A percentile compares a stretch with the other conserved stretches of the same genome.
Evolutionary conservation across 2,113 vertebrate genomes (phyloP).

Genomic region (Equus przewalskii): DNA sequence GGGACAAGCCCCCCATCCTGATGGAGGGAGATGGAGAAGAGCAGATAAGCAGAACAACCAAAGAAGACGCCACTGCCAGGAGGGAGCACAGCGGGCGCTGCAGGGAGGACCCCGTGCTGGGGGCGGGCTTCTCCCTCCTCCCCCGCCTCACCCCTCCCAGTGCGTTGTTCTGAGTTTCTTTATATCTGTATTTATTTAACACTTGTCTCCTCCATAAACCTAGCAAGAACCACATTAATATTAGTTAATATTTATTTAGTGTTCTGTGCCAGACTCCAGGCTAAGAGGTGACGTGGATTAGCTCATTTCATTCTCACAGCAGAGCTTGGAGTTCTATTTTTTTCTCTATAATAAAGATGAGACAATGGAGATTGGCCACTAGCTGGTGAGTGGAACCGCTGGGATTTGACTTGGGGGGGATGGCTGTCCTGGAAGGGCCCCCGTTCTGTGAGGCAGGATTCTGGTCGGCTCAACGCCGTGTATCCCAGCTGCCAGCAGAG

Average conservation of each 20-base stretch:
- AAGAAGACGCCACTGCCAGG: rapidly evolving
- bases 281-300: neutral
- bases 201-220: neutral
- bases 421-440: neutral
- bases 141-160: rapidly evolving
- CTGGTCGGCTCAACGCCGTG: rapidly evolving
- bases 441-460: neutral
- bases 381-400: rapidly evolving
- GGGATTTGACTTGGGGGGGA: rapidly evolving
- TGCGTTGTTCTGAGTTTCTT: neutral
- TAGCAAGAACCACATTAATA: neutral
- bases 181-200: neutral
- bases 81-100: neutral
- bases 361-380: rapidly evolving
- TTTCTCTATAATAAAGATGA: neutral
- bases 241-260: neutral
- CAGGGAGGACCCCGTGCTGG: neutral
- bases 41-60: rapidly evolving
- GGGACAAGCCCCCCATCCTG: rapidly evolving
- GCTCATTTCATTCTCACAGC: neutral
- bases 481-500: rapidly evolving
- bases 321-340: neutral
- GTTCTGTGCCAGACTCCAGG: neutral
- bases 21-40: rapidly evolving
- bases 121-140: neutral